Conservation (phyloP, 2,113 vertebrate genomes). For the Gambusia holbrooki region DNA sequence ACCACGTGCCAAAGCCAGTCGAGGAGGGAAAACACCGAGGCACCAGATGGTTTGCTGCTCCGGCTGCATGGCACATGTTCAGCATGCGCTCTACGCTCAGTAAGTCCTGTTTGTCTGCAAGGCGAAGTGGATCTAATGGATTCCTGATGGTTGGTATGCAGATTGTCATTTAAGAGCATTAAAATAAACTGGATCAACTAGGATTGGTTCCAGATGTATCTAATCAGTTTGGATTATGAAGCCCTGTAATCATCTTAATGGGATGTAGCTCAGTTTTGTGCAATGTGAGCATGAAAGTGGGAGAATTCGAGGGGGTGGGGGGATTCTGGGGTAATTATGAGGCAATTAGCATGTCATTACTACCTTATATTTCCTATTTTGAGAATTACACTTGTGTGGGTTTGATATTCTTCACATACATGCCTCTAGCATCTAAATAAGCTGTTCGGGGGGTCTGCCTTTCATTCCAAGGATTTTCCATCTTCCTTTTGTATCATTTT, state of each 20-base stretch:
- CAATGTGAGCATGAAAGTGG: conserved; percentile 21
- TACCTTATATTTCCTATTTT: conserved; percentile 24
- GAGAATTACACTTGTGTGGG: conserved; percentile 39
- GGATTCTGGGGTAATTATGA: conserved; percentile 47
- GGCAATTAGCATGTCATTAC: conserved; percentile 53
- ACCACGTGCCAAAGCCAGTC: conserved; percentile 8
- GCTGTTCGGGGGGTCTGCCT: conserved; percentile 37
- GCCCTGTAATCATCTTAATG: conserved; percentile 28
- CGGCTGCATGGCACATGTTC: conserved; percentile 55
- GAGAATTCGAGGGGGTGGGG: not conserved
- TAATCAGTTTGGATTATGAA: conserved; percentile 40
- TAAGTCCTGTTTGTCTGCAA: conserved; percentile 76
- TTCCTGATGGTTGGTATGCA: conserved; percentile 81
- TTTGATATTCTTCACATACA: conserved; percentile 50
- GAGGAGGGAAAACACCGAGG: conserved; percentile 22
- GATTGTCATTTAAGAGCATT: conserved; percentile 40
- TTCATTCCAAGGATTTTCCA: conserved; percentile 16
- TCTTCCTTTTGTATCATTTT: conserved; percentile 16
- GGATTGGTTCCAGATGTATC: conserved; percentile 28
- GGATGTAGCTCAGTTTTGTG: conserved; percentile 15
- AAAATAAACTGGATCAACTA: conserved; percentile 36
- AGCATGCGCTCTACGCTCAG: conserved; percentile 73
- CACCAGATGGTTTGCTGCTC: conserved; percentile 34
- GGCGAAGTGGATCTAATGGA: conserved; percentile 76
- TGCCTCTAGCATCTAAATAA: conserved; percentile 32